phyloP scores from a whole-genome alignment of 2,113 vertebrate species.

The Cyphomyrus discorhynchus region DNA sequence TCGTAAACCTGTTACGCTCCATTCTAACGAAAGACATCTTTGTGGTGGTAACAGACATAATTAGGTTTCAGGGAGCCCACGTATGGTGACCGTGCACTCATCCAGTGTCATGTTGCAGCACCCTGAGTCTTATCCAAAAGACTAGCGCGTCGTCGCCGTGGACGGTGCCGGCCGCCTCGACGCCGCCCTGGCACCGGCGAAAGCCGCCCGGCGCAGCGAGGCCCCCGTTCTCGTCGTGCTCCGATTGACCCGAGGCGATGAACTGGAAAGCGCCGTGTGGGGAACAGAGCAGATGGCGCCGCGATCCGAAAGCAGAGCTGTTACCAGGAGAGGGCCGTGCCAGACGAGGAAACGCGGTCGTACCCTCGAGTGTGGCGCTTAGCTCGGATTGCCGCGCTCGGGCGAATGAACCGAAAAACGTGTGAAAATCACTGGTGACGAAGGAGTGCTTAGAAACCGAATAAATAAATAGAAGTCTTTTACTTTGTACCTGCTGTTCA shows the following conservation, averaged over 20 bases:
- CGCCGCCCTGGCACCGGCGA: too few relatives aligned
- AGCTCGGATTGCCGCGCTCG: too few relatives aligned
- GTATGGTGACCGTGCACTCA: not conserved
- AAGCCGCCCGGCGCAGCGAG: not conserved
- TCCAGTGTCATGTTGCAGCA: not conserved
- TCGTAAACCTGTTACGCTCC: not conserved
- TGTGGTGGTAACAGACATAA: not conserved
- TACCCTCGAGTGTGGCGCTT: not conserved
- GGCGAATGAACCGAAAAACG: not conserved
- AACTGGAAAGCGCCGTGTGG: not conserved
- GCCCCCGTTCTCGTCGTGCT: not conserved
- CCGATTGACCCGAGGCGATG: not conserved
- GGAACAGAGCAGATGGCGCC: not conserved
- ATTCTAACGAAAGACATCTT: not conserved
- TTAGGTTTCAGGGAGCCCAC: not conserved
- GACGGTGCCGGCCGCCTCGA: not conserved
- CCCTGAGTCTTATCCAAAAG: not conserved
- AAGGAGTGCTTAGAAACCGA: not conserved
- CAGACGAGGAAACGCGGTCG: not conserved
- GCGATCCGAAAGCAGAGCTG: not conserved
- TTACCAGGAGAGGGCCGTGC: not conserved
- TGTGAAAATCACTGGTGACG: not conserved
- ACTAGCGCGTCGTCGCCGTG: not conserved
- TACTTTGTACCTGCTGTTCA: not conserved
- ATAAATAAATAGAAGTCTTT: not conserved